Base-by-base conservation (phyloP, 2,113 vertebrate genomes). In the Pachypanchax playfairii region DNA sequence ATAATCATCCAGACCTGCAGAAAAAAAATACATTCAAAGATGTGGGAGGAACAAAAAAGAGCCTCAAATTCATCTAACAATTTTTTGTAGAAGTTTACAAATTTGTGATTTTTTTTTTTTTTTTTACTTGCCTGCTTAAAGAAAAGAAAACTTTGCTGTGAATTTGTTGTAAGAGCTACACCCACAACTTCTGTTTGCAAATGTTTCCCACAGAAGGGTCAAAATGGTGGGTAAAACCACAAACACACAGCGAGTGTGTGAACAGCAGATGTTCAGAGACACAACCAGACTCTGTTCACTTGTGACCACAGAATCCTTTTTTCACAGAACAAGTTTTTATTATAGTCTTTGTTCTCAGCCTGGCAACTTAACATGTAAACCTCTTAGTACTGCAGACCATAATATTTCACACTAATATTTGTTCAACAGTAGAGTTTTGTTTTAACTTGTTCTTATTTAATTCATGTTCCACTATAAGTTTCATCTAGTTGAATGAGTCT, bases 11-110 rank as follows among this genome's bases (percentile, higher is more conserved):
- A 38, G 20, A 50, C 15, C 59, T 51, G 51, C 1, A 21, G 9
- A 50, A 15, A 66, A 22, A 7, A 55, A 70, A 35, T 35, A 31
- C 38, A 59, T 9, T 63, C 15, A 62, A 18, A 22, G 28, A 8
- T 15, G 31, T n/a, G 29, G 66, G 3, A 46, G 36, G 26, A 51
- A 52, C 10, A 7, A 9, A 17, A 42, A 10, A 20, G n/a, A 18
- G 28, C 22, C 5, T 21, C 6, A 24, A 20, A 28, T 53, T 8
- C 42, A 18, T 46, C 3, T 2, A n/a, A 25, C 8, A 4, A 13
- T 55, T 54, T 51, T 6, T 44, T 25, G 17, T 18, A 42, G 9
- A 14, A 22, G 4, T 38, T 51, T 29, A 4, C 1, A 56, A 44
- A 64, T 11, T 21, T 17, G 51, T 7, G 46, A n/a, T 26, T 3